Conservation (phyloP, 2,113 vertebrate genomes). For the Aepyceros melampus region DNA sequence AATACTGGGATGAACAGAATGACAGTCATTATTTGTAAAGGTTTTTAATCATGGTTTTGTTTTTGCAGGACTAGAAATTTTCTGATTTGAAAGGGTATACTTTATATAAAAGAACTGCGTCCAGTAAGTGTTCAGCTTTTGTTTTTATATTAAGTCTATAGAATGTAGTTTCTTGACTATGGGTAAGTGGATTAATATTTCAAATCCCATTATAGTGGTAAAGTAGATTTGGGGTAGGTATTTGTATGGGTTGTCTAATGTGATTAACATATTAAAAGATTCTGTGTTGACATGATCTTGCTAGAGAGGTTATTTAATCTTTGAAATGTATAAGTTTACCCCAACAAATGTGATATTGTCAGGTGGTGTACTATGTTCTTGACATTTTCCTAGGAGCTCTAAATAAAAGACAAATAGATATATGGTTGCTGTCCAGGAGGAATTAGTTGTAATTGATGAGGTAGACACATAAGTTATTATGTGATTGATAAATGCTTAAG, state of each 20-base stretch:
- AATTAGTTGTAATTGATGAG: constrained; percentile 25
- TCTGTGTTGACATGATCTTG: background rate
- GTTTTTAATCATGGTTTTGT: constrained; percentile 19
- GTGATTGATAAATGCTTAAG: background rate
- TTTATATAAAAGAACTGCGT: background rate
- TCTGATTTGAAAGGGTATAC: background rate
- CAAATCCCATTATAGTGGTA: constrained; percentile 17
- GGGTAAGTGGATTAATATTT: constrained; percentile 6
- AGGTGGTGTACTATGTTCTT: background rate
- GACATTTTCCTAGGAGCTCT: background rate
- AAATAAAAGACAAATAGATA: background rate
- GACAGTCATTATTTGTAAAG: background rate
- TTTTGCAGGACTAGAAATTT: constrained; percentile 16
- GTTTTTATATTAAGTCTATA: background rate
- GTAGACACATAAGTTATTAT: background rate
- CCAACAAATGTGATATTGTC: background rate
- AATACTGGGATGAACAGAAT: constrained; percentile 26
- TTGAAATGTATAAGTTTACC: background rate
- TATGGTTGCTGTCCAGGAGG: background rate
- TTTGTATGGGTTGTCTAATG: background rate
- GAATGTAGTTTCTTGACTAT: background rate
- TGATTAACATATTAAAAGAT: background rate
- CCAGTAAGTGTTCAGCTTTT: background rate
- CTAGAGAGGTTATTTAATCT: background rate
- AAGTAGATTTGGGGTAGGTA: constrained; percentile 15